Evolutionary conservation across 2,888 invertebrate species (phyloP).

Genomic region (Scaeva pyrastri): DNA sequence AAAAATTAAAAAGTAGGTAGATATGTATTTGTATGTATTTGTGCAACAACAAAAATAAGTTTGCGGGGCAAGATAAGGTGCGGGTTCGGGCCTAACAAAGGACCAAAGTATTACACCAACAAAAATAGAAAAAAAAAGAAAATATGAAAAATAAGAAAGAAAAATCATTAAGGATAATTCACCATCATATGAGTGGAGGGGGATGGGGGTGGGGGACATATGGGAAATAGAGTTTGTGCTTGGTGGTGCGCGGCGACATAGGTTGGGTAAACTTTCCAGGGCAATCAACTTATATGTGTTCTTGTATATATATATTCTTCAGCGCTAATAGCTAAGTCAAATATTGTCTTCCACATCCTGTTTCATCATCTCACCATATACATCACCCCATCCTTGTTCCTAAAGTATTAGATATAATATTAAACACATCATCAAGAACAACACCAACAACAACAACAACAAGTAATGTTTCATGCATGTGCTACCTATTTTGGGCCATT

Average conservation of each 20-base stretch:
- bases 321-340: slow-evolving; percentile 50
- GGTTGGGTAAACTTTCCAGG: slow-evolving; percentile 54
- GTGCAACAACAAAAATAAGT: slow-evolving; percentile 15
- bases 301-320: not conserved
- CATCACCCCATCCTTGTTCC: not conserved
- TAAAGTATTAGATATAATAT: too few relatives aligned
- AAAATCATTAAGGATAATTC: slow-evolving; percentile 71
- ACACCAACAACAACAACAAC: not conserved
- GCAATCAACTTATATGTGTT: slow-evolving; percentile 65
- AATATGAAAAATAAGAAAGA: slow-evolving; percentile 42
- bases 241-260: slow-evolving; percentile 3
- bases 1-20: too few relatives aligned
- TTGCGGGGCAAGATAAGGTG: slow-evolving; percentile 10
- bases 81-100: slow-evolving; percentile 56
- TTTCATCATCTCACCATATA: not conserved
- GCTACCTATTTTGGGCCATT: slow-evolving; percentile 18
- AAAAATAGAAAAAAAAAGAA: slow-evolving; percentile 41
- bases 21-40: too few relatives aligned
- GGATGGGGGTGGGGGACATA: too few relatives aligned
- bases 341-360: slow-evolving; percentile 33
- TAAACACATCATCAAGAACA: not conserved
- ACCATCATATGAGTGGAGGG: slow-evolving; percentile 33
- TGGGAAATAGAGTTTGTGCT: slow-evolving; percentile 37
- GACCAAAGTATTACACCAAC: slow-evolving; percentile 58
- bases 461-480: slow-evolving; percentile 8